Evolutionary conservation across 1,140 invertebrate genomes (phyloP).

Genomic region (Aricia agestis): DNA sequence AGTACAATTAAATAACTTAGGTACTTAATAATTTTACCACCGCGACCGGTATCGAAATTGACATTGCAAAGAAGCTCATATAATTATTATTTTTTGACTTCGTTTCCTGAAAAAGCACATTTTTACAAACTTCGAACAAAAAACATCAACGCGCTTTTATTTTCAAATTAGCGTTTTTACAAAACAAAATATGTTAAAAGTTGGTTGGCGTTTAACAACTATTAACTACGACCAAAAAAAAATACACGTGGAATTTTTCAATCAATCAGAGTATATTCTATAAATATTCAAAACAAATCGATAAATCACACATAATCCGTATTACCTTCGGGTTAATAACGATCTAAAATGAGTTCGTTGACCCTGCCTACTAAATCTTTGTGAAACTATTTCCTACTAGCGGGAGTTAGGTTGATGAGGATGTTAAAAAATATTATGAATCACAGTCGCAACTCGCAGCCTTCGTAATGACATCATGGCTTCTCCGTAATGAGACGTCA

Average conservation of each 20-base stretch:
- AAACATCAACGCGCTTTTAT: too few species aligned
- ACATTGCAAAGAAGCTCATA: too few species aligned
- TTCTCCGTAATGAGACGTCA: constrained; percentile 37
- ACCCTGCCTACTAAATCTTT: background rate
- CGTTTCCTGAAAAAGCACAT: too few species aligned
- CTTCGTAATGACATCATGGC: constrained; percentile 46
- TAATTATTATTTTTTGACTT: too few species aligned
- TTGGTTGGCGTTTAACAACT: too few species aligned
- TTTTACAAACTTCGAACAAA: too few species aligned
- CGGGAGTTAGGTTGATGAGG: background rate
- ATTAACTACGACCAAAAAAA: too few species aligned
- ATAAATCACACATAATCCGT: background rate
- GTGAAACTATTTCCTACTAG: background rate
- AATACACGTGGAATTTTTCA: background rate
- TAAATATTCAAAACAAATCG: background rate
- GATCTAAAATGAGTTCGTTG: background rate
- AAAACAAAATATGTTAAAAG: too few species aligned
- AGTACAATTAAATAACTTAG: too few species aligned
- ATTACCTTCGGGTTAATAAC: background rate
- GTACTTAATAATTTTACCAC: too few species aligned
- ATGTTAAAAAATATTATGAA: constrained; percentile 14
- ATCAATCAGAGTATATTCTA: background rate
- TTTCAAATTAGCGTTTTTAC: too few species aligned
- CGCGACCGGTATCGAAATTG: too few species aligned
- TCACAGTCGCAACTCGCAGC: constrained; percentile 6